A percentile compares a stretch with the other conserved stretches of the same genome.
Conservation (phyloP, 2,797 vertebrate genomes). For the Gobio occitaniae region DNA sequence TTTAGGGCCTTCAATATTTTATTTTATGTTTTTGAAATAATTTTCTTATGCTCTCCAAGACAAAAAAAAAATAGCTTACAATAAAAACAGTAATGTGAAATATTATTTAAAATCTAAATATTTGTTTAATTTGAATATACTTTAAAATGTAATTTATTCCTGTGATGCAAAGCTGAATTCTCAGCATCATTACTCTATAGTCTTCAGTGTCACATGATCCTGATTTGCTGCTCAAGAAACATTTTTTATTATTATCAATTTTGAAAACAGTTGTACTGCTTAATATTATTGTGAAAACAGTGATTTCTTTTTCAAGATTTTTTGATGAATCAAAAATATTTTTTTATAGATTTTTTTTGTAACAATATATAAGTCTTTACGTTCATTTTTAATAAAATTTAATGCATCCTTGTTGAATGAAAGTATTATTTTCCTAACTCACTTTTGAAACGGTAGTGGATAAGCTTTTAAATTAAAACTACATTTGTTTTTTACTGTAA, state of each 20-base stretch:
- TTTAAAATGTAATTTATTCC: not conserved
- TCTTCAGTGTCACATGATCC: not conserved
- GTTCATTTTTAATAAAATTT: not conserved
- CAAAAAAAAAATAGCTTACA: not conserved
- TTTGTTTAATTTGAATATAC: not conserved
- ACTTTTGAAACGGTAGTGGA: not conserved
- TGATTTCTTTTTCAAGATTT: too few relatives aligned
- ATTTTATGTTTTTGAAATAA: not conserved
- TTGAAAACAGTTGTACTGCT: not conserved
- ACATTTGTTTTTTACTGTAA: not conserved
- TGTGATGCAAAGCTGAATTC: not conserved
- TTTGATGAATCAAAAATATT: not conserved
- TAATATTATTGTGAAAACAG: not conserved
- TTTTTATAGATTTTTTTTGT: not conserved
- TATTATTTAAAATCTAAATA: too few relatives aligned
- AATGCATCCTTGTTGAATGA: not conserved
- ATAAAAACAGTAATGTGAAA: not conserved
- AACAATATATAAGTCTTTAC: too few relatives aligned
- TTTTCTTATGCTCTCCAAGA: not conserved
- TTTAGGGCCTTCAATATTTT: not conserved
- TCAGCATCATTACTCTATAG: not conserved
- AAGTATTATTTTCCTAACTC: not conserved
- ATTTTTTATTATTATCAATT: not conserved
- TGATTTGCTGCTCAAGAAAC: not conserved
- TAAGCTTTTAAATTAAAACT: not conserved